phyloP scores from a whole-genome alignment of 1,140 invertebrate genomes.

The Calliopsis andreniformis region DNA sequence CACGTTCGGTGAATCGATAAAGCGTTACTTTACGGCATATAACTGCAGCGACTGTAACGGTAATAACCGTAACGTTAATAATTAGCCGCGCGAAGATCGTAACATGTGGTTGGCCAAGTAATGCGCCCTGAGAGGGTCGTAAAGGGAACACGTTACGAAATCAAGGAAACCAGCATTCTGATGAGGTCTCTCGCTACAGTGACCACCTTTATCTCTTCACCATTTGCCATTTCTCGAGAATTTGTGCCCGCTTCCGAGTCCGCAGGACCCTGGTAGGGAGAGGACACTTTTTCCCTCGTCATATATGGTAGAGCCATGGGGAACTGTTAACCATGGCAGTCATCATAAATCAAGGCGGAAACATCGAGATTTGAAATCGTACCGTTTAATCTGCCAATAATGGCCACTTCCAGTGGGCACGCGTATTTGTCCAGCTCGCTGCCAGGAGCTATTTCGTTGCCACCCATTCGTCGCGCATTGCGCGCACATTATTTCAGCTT shows the following conservation, averaged over 20 bases:
- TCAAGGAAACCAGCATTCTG: constrained; percentile 26
- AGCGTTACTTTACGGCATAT: constrained; percentile 68
- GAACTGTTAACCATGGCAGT: constrained; percentile 28
- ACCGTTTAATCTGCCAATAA: constrained; percentile 53
- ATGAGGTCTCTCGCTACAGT: constrained; percentile 5
- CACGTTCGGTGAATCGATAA: constrained; percentile 65
- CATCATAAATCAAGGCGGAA: constrained; percentile 37
- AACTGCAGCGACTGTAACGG: constrained; percentile 68
- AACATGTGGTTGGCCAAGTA: constrained; percentile 61
- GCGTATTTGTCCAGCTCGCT: constrained; percentile 36
- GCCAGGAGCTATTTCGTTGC: neutral
- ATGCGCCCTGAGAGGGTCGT: constrained; percentile 64
- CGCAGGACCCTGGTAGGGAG: too few species aligned
- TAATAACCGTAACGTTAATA: constrained; percentile 76
- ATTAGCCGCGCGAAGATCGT: constrained; percentile 68
- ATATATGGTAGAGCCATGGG: too few species aligned
- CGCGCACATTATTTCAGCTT: neutral
- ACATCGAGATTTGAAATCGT: constrained; percentile 41
- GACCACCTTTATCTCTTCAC: neutral
- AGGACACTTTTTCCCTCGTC: constrained; percentile 28
- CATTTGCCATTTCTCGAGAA: neutral
- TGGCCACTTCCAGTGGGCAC: constrained; percentile 31
- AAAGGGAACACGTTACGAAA: constrained; percentile 68
- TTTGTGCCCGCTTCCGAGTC: too few species aligned
- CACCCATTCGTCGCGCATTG: constrained; percentile 2